Evolutionary conservation across 2,113 vertebrate species (phyloP).

Genomic region (Proteles cristata): DNA sequence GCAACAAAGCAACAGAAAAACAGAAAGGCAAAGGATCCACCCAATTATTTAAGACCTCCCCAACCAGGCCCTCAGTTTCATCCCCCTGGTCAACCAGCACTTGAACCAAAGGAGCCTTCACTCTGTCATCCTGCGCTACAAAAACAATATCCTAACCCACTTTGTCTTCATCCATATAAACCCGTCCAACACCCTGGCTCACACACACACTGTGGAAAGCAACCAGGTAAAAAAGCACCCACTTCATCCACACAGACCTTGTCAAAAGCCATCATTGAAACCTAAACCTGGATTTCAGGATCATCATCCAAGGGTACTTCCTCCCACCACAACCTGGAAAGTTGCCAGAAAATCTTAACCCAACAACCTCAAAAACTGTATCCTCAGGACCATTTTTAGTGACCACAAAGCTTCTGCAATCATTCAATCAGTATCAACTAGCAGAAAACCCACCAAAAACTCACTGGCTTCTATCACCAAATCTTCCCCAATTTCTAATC

Average conservation of each 20-base stretch:
- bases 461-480: neutral
- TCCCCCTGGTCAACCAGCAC: neutral
- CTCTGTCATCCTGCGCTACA: neutral
- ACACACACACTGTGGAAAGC: neutral
- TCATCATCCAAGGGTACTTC: neutral
- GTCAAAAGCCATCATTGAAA: neutral
- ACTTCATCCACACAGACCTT: neutral
- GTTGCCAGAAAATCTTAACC: neutral
- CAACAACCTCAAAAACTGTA: neutral
- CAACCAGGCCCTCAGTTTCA: neutral
- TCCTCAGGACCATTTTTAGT: neutral
- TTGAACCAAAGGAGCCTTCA: neutral
- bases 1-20: neutral
- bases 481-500: neutral
- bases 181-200: neutral
- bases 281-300: neutral
- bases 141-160: neutral
- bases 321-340: neutral
- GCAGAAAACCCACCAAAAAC: neutral
- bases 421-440: neutral
- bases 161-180: neutral
- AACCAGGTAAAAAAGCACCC: neutral
- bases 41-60: neutral
- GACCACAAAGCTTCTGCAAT: neutral
- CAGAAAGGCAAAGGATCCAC: neutral